Evolutionary conservation across 2,888 invertebrate species (phyloP).

Genomic region (Apoda limacodes): DNA sequence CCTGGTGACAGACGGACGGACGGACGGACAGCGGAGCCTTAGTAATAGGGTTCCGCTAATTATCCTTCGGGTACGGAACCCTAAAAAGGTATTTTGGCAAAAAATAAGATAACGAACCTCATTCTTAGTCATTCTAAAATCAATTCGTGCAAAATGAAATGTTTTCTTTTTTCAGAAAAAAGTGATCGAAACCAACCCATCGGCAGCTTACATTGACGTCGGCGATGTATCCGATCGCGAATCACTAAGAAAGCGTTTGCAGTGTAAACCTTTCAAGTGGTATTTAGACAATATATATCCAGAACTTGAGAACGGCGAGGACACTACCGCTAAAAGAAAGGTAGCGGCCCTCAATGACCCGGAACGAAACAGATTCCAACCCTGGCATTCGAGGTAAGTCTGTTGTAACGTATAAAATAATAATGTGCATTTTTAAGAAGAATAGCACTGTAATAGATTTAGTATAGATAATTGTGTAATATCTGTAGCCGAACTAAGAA

Average conservation of each 20-base stretch:
- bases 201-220: conserved; percentile 69
- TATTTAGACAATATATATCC: conserved; percentile 89
- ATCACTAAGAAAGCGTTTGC: conserved; percentile 76
- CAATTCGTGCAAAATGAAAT: no score
- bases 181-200: conserved; percentile 76
- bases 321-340: conserved; percentile 64
- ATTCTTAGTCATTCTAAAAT: no score
- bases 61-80: no score
- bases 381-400: conserved; percentile 80
- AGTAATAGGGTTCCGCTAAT: no score
- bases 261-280: conserved; percentile 89
- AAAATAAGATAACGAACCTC: no score
- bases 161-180: conserved; percentile 76
- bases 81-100: no score
- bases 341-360: conserved; percentile 69
- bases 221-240: conserved; percentile 86
- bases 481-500: no score
- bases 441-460: neutral
- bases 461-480: no score
- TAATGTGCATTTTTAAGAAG: neutral
- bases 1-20: no score
- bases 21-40: no score
- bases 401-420: neutral
- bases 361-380: conserved; percentile 76
- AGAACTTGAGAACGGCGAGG: conserved; percentile 76